phyloP scores from a whole-genome alignment of 2,888 invertebrate species.

The Agriopis aurantiaria region DNA sequence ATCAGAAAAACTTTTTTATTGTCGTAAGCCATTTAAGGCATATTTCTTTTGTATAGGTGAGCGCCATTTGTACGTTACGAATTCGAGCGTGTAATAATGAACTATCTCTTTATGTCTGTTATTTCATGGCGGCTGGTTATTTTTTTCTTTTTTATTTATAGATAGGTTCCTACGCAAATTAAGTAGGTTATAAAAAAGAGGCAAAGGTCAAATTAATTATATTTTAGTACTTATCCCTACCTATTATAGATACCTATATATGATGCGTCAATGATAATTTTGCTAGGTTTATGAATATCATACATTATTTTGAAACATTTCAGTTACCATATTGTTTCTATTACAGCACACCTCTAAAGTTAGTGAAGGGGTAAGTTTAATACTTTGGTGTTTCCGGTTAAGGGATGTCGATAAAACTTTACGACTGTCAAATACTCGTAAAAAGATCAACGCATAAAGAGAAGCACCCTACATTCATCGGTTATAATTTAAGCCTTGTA shows the following conservation, averaged over 20 bases:
- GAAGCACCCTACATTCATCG: conserved; percentile 52
- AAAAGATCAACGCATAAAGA: conserved; percentile 63
- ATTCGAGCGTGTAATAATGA: conserved; percentile 53
- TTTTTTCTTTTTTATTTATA: conserved; percentile 31
- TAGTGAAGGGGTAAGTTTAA: conserved; percentile 32
- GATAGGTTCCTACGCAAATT: too few relatives aligned
- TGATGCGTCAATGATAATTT: too few relatives aligned
- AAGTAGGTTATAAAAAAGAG: neutral
- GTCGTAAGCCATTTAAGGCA: conserved; percentile 80
- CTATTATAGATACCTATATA: too few relatives aligned
- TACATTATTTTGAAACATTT: neutral
- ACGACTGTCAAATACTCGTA: conserved; percentile 66
- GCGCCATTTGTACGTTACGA: conserved; percentile 54
- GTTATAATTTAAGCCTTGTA: conserved; percentile 18
- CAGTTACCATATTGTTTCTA: neutral
- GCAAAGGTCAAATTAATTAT: neutral
- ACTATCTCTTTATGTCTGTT: conserved; percentile 53
- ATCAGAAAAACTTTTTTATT: conserved; percentile 85
- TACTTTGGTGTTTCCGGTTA: conserved; percentile 48
- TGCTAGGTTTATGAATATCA: too few relatives aligned
- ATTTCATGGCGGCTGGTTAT: conserved; percentile 42
- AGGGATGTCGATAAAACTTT: conserved; percentile 61
- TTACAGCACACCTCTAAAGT: conserved; percentile 13
- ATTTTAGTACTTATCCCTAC: neutral
- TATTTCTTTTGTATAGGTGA: conserved; percentile 69